These are phyloP conservation scores for Macrosiphum euphorbiae DNA, from an alignment of 2,888 invertebrate species.

Conservation along the genomic window DNA sequence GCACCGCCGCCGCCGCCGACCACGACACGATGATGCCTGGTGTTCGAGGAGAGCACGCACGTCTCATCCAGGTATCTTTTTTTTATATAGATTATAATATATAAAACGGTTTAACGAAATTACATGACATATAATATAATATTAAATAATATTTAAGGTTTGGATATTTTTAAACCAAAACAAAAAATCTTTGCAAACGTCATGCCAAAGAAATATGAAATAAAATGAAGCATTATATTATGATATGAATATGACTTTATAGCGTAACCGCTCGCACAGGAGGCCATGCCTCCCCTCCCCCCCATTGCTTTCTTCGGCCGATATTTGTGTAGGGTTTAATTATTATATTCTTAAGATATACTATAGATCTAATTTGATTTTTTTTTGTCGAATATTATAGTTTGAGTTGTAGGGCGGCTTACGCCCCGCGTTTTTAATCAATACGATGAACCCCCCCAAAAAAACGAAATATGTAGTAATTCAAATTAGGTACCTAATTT, in stretches of 20 bases:
- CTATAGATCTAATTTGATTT: too few species aligned
- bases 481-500: neutral
- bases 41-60: constrained; percentile 1
- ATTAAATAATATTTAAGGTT: neutral
- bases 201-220: neutral
- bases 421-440: too few species aligned
- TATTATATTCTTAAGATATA: too few species aligned
- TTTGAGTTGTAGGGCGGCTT: neutral
- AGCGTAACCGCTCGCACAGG: too few species aligned
- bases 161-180: neutral
- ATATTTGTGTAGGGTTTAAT: too few species aligned
- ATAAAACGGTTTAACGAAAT: neutral
- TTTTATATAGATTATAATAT: neutral
- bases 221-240: neutral
- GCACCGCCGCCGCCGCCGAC: neutral
- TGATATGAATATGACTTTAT: neutral
- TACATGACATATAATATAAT: neutral
- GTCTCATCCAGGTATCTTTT: neutral
- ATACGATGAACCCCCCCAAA: neutral
- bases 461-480: neutral
- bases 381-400: too few species aligned
- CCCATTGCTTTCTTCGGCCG: too few species aligned
- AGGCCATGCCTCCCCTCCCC: too few species aligned
- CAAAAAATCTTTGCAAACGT: neutral
- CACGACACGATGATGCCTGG: neutral